phyloP scores from a whole-genome alignment of 2,797 vertebrate species.

The Enteromius viviparus region DNA sequence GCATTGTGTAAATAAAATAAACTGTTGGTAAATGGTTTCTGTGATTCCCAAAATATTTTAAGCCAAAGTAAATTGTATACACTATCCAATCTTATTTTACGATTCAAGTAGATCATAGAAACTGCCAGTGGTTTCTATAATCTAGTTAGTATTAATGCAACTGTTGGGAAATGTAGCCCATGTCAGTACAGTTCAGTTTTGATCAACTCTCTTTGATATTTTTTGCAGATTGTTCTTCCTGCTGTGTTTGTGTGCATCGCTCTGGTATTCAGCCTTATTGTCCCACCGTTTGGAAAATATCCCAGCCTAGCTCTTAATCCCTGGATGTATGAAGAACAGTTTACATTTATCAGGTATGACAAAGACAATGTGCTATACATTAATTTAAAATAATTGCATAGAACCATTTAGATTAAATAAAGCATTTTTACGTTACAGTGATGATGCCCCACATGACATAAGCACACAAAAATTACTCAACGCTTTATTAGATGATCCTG shows the following conservation, averaged over 20 bases:
- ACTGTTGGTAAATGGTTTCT: not conserved
- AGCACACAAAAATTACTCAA: conserved; percentile 83
- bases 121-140: not conserved
- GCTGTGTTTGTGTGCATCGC: conserved; percentile 98
- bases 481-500: conserved; percentile 82
- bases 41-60: not conserved
- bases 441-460: conserved; percentile 87
- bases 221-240: conserved; percentile 91
- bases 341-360: conserved; percentile 91
- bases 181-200: not conserved
- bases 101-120: not conserved
- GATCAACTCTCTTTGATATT: conserved; percentile 14
- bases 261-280: conserved; percentile 94
- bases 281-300: conserved; percentile 98
- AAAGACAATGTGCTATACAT: not conserved
- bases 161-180: not conserved
- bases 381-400: not conserved
- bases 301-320: conserved; percentile 91
- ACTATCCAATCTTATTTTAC: not conserved
- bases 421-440: conserved; percentile 71
- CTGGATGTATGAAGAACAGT: conserved; percentile 96
- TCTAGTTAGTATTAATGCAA: not conserved
- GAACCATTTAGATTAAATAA: not conserved
- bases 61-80: not conserved
- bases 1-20: not conserved